These are phyloP conservation scores for Lamprologus tigripictilis DNA, from an alignment of 2,113 vertebrate species.

Conservation along the genomic window DNA sequence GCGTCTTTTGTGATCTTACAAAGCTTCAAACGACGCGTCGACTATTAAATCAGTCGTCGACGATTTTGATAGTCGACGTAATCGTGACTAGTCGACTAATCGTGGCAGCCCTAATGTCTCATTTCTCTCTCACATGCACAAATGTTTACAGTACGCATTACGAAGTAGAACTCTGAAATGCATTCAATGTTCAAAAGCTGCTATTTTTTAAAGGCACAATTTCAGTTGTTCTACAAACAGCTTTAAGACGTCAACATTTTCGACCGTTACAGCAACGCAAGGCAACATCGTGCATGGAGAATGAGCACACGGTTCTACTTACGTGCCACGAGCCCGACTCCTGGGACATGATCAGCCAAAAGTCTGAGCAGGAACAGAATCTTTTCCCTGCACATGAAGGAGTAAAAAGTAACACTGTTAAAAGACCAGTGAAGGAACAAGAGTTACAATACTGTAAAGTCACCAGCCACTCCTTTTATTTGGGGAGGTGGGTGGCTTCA, in stretches of 20 bases:
- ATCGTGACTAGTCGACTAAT: too few species aligned
- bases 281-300: accelerated
- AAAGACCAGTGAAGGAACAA: not conserved
- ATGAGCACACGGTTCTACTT: slow-evolving; percentile 54
- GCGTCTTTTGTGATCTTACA: accelerated
- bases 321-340: slow-evolving; percentile 86
- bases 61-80: too few species aligned
- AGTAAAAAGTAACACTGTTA: not conserved
- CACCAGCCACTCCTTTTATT: not conserved
- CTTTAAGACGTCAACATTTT: not conserved
- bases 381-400: slow-evolving; percentile 71
- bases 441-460: not conserved
- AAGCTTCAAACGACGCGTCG: too few species aligned
- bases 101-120: not conserved
- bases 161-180: not conserved
- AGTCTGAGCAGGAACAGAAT: slow-evolving; percentile 87
- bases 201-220: not conserved
- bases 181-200: not conserved
- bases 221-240: not conserved
- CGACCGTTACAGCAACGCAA: accelerated
- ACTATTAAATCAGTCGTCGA: too few species aligned
- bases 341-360: slow-evolving; percentile 84
- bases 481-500: not conserved
- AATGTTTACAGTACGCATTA: not conserved
- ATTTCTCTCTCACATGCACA: not conserved